phyloP scores from a whole-genome alignment of 2,797 vertebrate genomes.

The Selene dorsalis region DNA sequence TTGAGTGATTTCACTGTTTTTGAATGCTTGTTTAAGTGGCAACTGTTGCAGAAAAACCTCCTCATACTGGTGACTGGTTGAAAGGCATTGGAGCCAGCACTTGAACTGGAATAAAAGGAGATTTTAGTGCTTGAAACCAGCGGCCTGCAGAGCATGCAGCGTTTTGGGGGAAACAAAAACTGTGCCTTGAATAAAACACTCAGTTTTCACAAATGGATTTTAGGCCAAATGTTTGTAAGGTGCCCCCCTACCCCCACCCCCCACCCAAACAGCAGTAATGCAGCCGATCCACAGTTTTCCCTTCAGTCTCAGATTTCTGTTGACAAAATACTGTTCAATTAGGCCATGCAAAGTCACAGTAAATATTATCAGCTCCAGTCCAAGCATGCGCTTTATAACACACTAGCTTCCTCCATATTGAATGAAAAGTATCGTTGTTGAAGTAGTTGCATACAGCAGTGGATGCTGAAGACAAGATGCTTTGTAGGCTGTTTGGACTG shows the following conservation, averaged over 20 bases:
- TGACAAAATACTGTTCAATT: background rate
- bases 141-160: background rate
- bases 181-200: background rate
- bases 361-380: background rate
- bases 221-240: no score
- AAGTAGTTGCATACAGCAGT: background rate
- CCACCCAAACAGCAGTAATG: background rate
- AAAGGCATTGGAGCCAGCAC: background rate
- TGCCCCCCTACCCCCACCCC: background rate
- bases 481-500: background rate
- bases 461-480: background rate
- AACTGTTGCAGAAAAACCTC: background rate
- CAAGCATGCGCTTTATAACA: background rate
- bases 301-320: background rate
- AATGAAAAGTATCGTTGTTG: background rate
- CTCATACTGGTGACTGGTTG: background rate
- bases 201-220: background rate
- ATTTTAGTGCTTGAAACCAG: background rate
- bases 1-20: background rate
- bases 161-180: background rate
- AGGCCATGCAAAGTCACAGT: background rate
- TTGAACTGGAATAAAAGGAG: background rate
- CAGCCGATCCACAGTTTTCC: background rate
- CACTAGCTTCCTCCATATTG: background rate
- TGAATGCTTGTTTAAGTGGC: slow-evolving; percentile 1